A percentile compares a stretch with the other conserved stretches of the same genome.
Conservation (phyloP, 2,797 vertebrate species). For the Chaetophractus vellerosus region DNA sequence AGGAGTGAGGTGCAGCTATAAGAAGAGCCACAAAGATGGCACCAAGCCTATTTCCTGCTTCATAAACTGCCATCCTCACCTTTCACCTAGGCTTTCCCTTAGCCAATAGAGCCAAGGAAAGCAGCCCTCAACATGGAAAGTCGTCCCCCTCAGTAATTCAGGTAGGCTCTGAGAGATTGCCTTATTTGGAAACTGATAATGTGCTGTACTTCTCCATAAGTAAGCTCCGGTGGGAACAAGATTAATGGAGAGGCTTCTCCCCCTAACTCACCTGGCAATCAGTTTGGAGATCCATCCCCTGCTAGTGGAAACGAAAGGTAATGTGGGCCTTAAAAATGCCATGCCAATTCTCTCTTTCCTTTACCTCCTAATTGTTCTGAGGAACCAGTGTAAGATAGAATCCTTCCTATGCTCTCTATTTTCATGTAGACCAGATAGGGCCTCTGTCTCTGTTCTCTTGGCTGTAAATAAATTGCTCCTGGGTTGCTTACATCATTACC, state of each 20-base stretch:
- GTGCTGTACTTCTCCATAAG: not conserved
- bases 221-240: constrained; percentile 14
- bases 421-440: constrained; percentile 40
- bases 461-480: constrained; percentile 66
- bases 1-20: not conserved
- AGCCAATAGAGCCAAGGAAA: constrained; percentile 66
- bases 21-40: not conserved
- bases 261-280: not conserved
- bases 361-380: constrained; percentile 62
- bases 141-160: constrained; percentile 68
- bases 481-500: constrained; percentile 61
- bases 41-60: not conserved
- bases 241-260: constrained; percentile 34
- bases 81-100: constrained; percentile 24
- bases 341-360: constrained; percentile 42
- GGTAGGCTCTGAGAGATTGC: constrained; percentile 59
- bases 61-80: not conserved
- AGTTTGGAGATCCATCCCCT: constrained; percentile 50
- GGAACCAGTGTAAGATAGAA: constrained; percentile 52
- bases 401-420: constrained; percentile 69
- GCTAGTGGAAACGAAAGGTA: constrained; percentile 28
- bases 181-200: constrained; percentile 44
- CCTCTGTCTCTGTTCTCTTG: constrained; percentile 67
- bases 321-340: constrained; percentile 26
- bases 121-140: constrained; percentile 71